Evolutionary conservation across 2,113 vertebrate species (phyloP).

Genomic region (Rafetus swinhoei): DNA sequence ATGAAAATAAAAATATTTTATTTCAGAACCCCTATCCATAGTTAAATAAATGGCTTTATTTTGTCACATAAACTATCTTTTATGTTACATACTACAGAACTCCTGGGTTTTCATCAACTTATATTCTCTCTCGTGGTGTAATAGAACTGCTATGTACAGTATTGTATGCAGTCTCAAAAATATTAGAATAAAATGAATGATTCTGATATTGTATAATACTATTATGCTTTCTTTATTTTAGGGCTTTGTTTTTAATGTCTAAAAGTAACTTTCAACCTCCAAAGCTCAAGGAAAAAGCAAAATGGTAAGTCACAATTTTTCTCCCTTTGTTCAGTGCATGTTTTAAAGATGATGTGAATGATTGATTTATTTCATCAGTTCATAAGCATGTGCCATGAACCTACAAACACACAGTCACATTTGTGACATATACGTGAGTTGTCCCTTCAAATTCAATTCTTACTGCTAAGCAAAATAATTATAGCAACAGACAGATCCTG

Average conservation of each 20-base stretch:
- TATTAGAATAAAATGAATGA: not conserved
- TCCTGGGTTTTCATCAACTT: not conserved
- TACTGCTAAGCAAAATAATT: not conserved
- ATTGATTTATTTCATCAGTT: not conserved
- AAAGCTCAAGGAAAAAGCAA: conserved; percentile 97
- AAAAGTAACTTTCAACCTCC: conserved; percentile 98
- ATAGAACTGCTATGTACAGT: not conserved
- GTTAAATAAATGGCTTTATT: not conserved
- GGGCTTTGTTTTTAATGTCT: conserved; percentile 98
- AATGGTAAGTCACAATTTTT: conserved; percentile 85
- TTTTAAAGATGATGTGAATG: not conserved
- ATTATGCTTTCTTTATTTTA: conserved; percentile 71
- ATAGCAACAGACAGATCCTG: not conserved
- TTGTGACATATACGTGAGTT: too few relatives aligned
- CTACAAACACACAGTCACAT: not conserved
- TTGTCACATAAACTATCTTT: not conserved
- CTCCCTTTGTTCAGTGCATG: not conserved
- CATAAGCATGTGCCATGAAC: not conserved
- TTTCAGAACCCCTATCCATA: not conserved
- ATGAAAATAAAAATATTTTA: not conserved
- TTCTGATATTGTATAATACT: not conserved
- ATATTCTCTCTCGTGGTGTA: not conserved
- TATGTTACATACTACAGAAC: not conserved
- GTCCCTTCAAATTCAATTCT: not conserved
- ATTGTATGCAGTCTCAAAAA: not conserved